Evolutionary conservation across 2,888 invertebrate species (phyloP).

Genomic region (Trachelus iudaicus): DNA sequence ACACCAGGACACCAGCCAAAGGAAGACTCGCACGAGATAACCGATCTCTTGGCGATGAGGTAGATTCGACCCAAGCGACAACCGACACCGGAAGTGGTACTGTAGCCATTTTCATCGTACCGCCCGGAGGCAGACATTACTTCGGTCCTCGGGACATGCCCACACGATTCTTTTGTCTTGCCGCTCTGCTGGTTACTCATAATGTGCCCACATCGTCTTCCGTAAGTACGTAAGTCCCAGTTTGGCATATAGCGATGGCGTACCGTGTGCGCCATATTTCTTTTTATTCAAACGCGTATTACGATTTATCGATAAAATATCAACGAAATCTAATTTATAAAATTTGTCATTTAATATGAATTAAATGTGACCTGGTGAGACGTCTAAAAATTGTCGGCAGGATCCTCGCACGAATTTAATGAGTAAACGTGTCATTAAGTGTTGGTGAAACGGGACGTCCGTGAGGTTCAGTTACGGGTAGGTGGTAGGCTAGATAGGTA

Average conservation of each 20-base stretch:
- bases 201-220: neutral
- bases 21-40: conserved; percentile 3
- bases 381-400: neutral
- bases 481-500: conserved; percentile 24
- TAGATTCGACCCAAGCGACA: conserved; percentile 5
- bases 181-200: conserved; percentile 44
- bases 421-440: conserved; percentile 59
- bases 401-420: conserved; percentile 53
- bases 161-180: conserved; percentile 51
- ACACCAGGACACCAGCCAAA: neutral
- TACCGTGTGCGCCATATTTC: neutral
- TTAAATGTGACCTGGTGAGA: neutral
- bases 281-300: neutral
- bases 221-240: neutral
- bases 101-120: conserved; percentile 35
- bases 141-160: conserved; percentile 29
- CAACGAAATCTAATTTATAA: fast-evolving
- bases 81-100: conserved; percentile 35
- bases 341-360: neutral
- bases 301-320: neutral
- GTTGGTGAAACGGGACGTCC: conserved; percentile 28
- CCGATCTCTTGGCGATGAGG: neutral
- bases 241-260: neutral
- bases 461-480: conserved; percentile 7
- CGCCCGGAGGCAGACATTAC: conserved; percentile 22